Conservation (phyloP, 2,797 vertebrate species). For the Melanotaenia trifasciata region DNA sequence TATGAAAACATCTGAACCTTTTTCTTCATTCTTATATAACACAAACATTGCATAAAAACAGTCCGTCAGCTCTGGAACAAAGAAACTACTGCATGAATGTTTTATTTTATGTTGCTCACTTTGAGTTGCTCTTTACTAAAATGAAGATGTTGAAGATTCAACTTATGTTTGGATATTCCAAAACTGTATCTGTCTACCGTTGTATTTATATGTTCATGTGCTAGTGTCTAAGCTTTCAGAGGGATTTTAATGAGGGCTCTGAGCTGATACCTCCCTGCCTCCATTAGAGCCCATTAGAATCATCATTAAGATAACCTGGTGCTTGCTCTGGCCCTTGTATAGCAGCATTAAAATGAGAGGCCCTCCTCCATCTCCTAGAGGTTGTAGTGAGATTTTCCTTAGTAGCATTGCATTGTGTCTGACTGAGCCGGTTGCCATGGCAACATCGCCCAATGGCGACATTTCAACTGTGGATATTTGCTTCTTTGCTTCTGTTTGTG, state of each 20-base stretch:
- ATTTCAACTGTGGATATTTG: slow-evolving; percentile 76
- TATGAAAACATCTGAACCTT: neutral
- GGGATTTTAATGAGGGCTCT: slow-evolving; percentile 81
- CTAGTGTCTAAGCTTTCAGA: slow-evolving; percentile 41
- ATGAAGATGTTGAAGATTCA: slow-evolving; percentile 10
- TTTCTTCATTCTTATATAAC: neutral
- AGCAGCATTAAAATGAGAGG: slow-evolving; percentile 66
- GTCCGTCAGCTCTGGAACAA: slow-evolving; percentile 10
- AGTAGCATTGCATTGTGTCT: slow-evolving; percentile 77
- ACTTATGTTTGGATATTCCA: slow-evolving; percentile 5
- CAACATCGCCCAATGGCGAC: slow-evolving; percentile 79
- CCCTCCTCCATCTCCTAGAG: slow-evolving; percentile 51
- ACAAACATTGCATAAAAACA: neutral
- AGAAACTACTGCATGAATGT: slow-evolving; percentile 21
- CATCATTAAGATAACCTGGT: slow-evolving; percentile 83
- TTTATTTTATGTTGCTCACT: slow-evolving; percentile 17
- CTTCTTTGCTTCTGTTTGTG: slow-evolving; percentile 66
- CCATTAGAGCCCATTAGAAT: slow-evolving; percentile 86
- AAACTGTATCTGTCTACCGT: slow-evolving; percentile 14
- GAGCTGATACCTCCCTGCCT: slow-evolving; percentile 67
- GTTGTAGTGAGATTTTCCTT: slow-evolving; percentile 66
- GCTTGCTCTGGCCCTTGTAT: slow-evolving; percentile 67
- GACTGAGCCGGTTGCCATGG: slow-evolving; percentile 81
- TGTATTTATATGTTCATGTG: slow-evolving; percentile 18
- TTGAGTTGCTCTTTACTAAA: slow-evolving; percentile 20